A percentile compares a stretch with the other conserved stretches of the same genome.
These are phyloP conservation scores for Apomyelois bistriatella DNA, from an alignment of 2,888 invertebrate species.

Conservation along the genomic window DNA sequence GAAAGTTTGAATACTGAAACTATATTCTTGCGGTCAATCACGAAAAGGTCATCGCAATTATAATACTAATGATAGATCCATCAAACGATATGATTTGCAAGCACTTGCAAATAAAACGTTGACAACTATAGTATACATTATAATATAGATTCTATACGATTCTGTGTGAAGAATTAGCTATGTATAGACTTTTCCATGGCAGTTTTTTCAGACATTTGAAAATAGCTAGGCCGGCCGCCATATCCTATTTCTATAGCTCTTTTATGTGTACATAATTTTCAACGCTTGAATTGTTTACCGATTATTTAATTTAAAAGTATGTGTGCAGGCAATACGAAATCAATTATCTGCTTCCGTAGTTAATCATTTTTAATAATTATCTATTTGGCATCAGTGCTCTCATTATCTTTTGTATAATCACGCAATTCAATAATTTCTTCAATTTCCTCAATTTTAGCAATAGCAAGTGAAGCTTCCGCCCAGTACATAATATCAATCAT, in stretches of 20 bases:
- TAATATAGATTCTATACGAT: no score
- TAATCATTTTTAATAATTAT: background rate
- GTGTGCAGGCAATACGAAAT: no score
- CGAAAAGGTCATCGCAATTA: conserved; percentile 12
- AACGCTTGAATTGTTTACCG: no score
- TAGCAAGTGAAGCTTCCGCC: no score
- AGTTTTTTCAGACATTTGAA: no score
- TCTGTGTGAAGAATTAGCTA: no score
- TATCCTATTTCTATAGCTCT: no score
- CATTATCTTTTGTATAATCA: background rate
- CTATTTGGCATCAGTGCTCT: background rate
- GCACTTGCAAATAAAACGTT: background rate
- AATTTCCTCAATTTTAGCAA: background rate
- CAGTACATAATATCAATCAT: background rate
- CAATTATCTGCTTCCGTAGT: no score
- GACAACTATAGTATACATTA: background rate
- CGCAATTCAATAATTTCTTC: background rate
- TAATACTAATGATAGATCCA: conserved; percentile 5
- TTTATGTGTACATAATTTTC: no score
- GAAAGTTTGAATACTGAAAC: conserved; percentile 2
- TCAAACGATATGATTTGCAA: conserved; percentile 7
- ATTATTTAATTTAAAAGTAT: no score
- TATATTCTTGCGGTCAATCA: conserved; percentile 11
- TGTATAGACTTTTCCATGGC: no score
- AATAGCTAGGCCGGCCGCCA: no score